Base-by-base conservation (phyloP, 1,140 invertebrate genomes). In the Euura saliciscinereae region DNA sequence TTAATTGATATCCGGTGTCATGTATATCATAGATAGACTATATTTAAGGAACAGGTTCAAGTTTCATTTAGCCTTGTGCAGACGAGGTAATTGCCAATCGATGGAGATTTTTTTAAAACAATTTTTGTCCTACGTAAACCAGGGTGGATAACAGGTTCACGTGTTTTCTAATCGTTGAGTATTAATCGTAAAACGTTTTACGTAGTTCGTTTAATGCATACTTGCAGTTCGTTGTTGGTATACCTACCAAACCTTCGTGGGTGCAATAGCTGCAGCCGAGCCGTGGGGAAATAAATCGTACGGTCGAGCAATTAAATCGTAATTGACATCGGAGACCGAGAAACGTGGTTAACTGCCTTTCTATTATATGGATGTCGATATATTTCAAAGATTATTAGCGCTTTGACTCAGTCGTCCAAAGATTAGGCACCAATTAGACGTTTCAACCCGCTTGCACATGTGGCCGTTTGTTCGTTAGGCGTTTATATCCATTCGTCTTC, bases 121-220 rank as follows among this genome's bases (percentile, higher is more conserved):
- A 28, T 28, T 28, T 28, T 1, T 28, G 28, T 28, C 28, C 28
- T 28, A 28, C 28, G 28, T 28, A 28, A 28, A 28, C 28, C 28
- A 28, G 28, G 28, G 28, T 28, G 28, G 1, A 28, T 28, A 28
- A 28, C 28, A 28, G 28, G 28, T 28, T 28, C 28, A 28, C 28
- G 28, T 28, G 28, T 28, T 28, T 28, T 28, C 28, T 28, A 28
- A 28, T 28, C 28, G 0, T 28, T 28, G 28, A 28, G 51, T 11
- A 59, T 59, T 3, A 59, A 59, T 59, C 51, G 51, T 59, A 59
- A 28, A n/a, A 59, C 51, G 51, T 59, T 59, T 59, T 59, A 59
- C 6, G 51, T 8, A 59, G 51, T 59, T 59, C 51, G 6, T n/a
- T 8, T 8, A 59, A 59, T n/a, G 51, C 5, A n/a, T 59, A 28